These are phyloP conservation scores for Trissolcus brochymenae DNA, from an alignment of 2,888 invertebrate species.

Conservation along the genomic window DNA sequence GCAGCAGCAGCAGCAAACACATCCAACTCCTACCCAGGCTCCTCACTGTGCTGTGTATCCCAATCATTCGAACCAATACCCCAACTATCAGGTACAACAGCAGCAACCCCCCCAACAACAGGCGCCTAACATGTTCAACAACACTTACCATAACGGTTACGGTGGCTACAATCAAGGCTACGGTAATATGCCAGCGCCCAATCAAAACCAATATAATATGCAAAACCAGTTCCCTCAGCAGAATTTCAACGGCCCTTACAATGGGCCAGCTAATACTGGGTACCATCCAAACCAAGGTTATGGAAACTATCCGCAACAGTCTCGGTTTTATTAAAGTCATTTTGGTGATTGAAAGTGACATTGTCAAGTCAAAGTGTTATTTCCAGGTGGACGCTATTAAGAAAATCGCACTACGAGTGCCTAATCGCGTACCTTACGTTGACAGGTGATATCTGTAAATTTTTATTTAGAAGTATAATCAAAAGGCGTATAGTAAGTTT, in stretches of 20 bases:
- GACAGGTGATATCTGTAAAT: neutral
- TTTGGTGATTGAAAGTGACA: neutral
- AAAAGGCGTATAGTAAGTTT: no score
- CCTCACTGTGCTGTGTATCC: slow-evolving; percentile 56
- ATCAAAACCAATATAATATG: slow-evolving; percentile 64
- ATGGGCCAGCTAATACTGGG: slow-evolving; percentile 61
- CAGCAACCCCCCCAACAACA: slow-evolving; percentile 62
- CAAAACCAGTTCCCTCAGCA: slow-evolving; percentile 60
- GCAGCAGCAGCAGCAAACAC: neutral
- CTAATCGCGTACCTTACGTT: neutral
- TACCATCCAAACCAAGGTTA: slow-evolving; percentile 67
- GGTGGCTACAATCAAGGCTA: slow-evolving; percentile 69
- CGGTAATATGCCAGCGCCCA: slow-evolving; percentile 57
- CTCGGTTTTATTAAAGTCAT: slow-evolving; percentile 69
- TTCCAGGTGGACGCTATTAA: neutral
- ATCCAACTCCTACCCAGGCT: slow-evolving; percentile 1
- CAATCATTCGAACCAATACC: slow-evolving; percentile 64
- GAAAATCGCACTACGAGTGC: neutral
- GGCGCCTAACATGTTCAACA: slow-evolving; percentile 61
- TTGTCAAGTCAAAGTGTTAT: neutral
- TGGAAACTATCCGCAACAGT: slow-evolving; percentile 70
- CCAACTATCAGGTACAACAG: slow-evolving; percentile 61
- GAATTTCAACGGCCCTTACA: slow-evolving; percentile 63
- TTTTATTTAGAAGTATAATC: neutral
- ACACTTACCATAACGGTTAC: slow-evolving; percentile 68